A percentile compares a stretch with the other conserved stretches of the same genome.
These are phyloP conservation scores for Cassiopea andromeda DNA, from an alignment of 30 jellyfish, hydroid and myxozoan genomes.

Conservation along the genomic window DNA sequence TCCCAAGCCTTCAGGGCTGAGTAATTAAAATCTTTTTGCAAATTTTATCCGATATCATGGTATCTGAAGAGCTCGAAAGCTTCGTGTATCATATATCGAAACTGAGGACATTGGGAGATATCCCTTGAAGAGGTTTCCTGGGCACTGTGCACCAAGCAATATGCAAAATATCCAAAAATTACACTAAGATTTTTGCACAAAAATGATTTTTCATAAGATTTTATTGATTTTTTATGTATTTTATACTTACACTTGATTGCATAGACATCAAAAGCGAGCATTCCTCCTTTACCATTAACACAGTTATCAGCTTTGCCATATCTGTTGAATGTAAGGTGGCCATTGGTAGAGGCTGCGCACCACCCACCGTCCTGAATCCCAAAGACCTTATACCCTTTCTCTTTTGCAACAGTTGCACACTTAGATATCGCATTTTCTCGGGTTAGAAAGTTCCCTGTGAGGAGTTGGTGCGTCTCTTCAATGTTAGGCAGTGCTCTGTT, in stretches of 20 bases:
- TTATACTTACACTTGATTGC: constrained; percentile 68
- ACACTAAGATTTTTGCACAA: no score
- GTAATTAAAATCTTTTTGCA: no score
- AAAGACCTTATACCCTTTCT: constrained; percentile 67
- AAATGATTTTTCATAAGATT: no score
- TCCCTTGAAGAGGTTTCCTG: no score
- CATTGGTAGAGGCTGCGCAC: constrained; percentile 83
- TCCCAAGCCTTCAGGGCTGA: no score
- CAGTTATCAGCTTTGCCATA: constrained; percentile 86
- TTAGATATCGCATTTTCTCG: constrained; percentile 82
- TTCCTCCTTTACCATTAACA: constrained; percentile 90
- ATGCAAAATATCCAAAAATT: no score
- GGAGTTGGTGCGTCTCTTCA: constrained; percentile 78
- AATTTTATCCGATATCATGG: no score
- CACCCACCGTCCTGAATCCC: constrained; percentile 98
- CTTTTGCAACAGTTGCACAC: constrained; percentile 83
- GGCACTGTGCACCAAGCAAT: no score
- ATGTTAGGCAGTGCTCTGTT: constrained; percentile 63
- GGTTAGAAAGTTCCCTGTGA: constrained; percentile 81
- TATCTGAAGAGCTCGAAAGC: no score
- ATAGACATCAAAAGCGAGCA: constrained; percentile 82
- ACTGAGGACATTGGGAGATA: no score
- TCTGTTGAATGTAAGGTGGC: constrained; percentile 59
- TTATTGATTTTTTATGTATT: no score
- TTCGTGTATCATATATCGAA: no score